phyloP scores from a whole-genome alignment of 1,140 invertebrate genomes.

The Papilio polyxenes region DNA sequence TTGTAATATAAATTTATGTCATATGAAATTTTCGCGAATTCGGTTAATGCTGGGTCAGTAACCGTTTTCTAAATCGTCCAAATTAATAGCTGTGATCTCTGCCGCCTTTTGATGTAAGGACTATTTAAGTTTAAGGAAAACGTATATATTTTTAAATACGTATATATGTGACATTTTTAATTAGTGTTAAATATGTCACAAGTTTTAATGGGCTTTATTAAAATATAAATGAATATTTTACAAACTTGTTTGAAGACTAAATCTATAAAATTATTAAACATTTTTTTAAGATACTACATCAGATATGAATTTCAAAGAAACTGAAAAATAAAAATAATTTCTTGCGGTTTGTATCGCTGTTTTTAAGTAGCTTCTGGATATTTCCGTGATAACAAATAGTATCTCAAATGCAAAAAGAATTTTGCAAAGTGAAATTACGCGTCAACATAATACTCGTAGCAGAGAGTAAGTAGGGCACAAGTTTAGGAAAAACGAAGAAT shows the following conservation, averaged over 20 bases:
- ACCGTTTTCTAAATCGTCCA: not conserved
- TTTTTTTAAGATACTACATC: not conserved
- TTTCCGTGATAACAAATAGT: no score
- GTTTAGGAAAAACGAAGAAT: no score
- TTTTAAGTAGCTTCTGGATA: no score
- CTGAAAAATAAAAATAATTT: not conserved
- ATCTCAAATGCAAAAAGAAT: no score
- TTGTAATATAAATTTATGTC: no score
- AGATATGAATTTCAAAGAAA: not conserved
- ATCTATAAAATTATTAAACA: not conserved
- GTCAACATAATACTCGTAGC: no score
- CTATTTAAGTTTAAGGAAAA: not conserved
- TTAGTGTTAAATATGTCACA: conserved; percentile 13
- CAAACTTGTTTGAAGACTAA: not conserved
- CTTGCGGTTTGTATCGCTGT: not conserved
- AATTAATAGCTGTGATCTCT: not conserved
- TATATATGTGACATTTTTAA: not conserved
- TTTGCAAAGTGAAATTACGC: no score
- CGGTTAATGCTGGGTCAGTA: not conserved
- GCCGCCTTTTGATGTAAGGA: not conserved
- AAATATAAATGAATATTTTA: conserved; percentile 1
- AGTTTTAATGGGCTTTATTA: conserved; percentile 14
- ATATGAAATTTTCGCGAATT: no score
- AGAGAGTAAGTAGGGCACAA: no score
- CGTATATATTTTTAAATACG: not conserved